Evolutionary conservation across 1,140 invertebrate species (phyloP), one percentile per base, ranked within the genome.

Genomic region (Calephelis virginiensis): DNA sequence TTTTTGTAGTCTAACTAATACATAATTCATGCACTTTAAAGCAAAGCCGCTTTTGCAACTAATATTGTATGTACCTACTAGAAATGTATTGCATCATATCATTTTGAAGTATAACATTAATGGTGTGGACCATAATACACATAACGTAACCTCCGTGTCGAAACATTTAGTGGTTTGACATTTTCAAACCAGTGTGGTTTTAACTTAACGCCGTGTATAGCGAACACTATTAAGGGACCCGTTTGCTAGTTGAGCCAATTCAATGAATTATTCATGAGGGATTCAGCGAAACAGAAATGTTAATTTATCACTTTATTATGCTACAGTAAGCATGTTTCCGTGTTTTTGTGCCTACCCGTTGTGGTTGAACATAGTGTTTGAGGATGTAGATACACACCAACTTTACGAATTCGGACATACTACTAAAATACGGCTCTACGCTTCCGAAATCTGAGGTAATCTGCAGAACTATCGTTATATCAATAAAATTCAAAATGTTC

Each of bases 261-360:
- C 53, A 53, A 64, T 64, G 63, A 64, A 64, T 64, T 56, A 64
- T 64, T 64, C 53, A 64, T 64, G 49, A 50, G 28, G 50, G 43
- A 43, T 43, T 50, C 63, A 38, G 50, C 63, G 63, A 45, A 56
- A 64, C 49, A 64, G 49, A 56, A 64, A 64, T 56, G 49, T 64
- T 64, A 56, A 56, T 64, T 56, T 56, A 64, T 64, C 63, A 64
- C 63, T 64, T 64, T 49, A 64, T 64, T 64, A 64, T 64, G 56
- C 63, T 53, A 56, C 37, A 64, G 63, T 53, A 53, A 64, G 59
- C 63, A 64, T 49, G 48, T 50, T 49, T 64, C 48, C 63, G 11
- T 59, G 53, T 59, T 59, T 59, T 59, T 59, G 53, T 59, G 53
- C 53, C 11, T n/a, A 53, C 50, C 28, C 17, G 17, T 11, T 17